Evolutionary conservation across 2,797 vertebrate genomes (phyloP).

Genomic region (Oreonectes daqikongensis): DNA sequence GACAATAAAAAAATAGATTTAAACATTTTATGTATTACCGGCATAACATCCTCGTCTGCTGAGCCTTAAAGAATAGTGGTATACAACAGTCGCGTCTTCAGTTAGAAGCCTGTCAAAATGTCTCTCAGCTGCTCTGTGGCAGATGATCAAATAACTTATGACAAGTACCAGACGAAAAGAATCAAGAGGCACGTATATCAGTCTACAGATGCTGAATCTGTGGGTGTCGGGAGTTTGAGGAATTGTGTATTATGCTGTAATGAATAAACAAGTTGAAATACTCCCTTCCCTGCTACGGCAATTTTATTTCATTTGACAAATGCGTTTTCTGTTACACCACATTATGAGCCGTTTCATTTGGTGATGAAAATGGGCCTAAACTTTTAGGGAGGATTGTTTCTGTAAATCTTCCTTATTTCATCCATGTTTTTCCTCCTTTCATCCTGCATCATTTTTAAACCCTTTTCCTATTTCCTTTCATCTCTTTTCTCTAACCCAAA

Average conservation of each 20-base stretch:
- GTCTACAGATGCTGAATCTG: not conserved
- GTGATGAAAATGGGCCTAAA: not conserved
- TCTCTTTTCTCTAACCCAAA: conserved; percentile 3
- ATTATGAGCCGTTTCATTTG: not conserved
- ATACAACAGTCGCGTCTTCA: conserved; percentile 26
- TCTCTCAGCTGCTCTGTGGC: conserved; percentile 9
- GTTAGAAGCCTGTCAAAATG: conserved; percentile 34
- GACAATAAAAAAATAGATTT: conserved; percentile 32
- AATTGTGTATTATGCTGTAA: not conserved
- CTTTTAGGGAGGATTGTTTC: not conserved
- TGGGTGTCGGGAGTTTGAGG: not conserved
- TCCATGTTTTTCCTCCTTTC: not conserved
- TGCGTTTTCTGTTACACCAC: not conserved
- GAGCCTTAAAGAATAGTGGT: conserved; percentile 14
- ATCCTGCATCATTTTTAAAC: not conserved
- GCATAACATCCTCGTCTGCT: conserved; percentile 15
- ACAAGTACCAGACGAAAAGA: conserved; percentile 8
- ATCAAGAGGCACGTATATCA: not conserved
- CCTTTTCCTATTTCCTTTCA: not conserved
- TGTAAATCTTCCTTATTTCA: not conserved
- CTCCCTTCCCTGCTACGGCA: not conserved
- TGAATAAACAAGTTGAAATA: not conserved
- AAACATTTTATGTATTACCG: conserved; percentile 21
- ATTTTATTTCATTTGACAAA: not conserved
- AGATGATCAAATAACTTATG: conserved; percentile 30